Evolutionary conservation across 2,888 invertebrate species (phyloP), one percentile per base, ranked within the genome.

Genomic region (Empis stercorea): DNA sequence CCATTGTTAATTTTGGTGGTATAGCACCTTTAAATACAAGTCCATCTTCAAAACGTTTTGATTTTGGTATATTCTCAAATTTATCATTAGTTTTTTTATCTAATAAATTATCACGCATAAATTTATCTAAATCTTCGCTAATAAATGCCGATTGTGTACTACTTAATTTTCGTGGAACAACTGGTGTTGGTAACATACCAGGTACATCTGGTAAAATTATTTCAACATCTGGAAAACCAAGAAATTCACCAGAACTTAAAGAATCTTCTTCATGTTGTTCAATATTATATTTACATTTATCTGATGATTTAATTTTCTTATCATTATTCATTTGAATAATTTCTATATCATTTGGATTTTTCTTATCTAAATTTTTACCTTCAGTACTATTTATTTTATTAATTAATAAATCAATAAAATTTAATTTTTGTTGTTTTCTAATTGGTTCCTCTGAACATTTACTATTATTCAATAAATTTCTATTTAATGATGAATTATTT

Each of bases 111-210:
- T 70, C 64, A 4, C 64, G 68, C 59, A 76, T 62, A 54, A 71
- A 75, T 7, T 71, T 70, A 46, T 76, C 73, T n/a, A 75, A 58
- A 1, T 64, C 59, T 43, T 72, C 68, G 51, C 74, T 74, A 5
- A 71, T 59, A 55, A 75, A 75, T 0, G 69, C 72, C 0, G 71
- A 65, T 45, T 60, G 39, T 2, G 37, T 42, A 42, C 63, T 65
- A 15, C 46, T 47, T 10, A 38, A 38, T 1, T 56, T 52, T 0
- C 57, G 61, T 3, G 60, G 60, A 17, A 66, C 68, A 30, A 65
- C 44, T 3, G 69, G 68, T 0, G 68, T 69, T 15, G 62, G 57
- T 45, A 68, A 46, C 64, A 67, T 64, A n/a, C 68, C 67, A 0
- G 64, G 63, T 40, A 51, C 46, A 11, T 48, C 51, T n/a, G 49